phyloP scores from a whole-genome alignment of 2,888 invertebrate species.

The Alitta virens region DNA sequence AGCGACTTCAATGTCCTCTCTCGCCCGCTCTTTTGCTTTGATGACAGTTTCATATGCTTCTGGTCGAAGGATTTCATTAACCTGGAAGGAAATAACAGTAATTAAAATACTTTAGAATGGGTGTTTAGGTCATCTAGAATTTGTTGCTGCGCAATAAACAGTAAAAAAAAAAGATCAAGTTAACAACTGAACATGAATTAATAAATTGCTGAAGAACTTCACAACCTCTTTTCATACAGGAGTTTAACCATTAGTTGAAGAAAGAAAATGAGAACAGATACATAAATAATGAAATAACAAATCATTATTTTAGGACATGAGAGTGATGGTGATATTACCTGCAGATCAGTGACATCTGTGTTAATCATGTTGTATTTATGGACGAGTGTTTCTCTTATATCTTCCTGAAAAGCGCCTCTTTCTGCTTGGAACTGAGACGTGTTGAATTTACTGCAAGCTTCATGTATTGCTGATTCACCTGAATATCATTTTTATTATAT shows the following conservation, averaged over 20 bases:
- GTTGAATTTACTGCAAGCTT: conserved; percentile 48
- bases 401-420: conserved; percentile 44
- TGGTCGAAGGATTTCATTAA: conserved; percentile 49
- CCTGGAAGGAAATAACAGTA: conserved; percentile 32
- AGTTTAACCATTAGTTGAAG: too few relatives aligned
- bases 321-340: too few relatives aligned
- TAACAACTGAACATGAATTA: not conserved
- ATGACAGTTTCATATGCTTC: conserved; percentile 46
- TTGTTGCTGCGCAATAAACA: not conserved
- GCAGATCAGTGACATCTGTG: conserved; percentile 45
- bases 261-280: too few relatives aligned
- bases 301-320: too few relatives aligned
- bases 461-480: conserved; percentile 49
- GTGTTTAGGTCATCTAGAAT: not conserved
- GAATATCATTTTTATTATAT: too few relatives aligned
- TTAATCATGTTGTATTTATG: conserved; percentile 36
- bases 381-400: conserved; percentile 33
- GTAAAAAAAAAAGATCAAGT: not conserved
- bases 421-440: conserved; percentile 53
- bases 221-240: too few relatives aligned
- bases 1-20: conserved; percentile 52
- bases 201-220: too few relatives aligned
- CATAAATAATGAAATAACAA: too few relatives aligned
- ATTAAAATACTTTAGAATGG: not conserved
- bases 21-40: conserved; percentile 47